Percentiles rank a stretch among this genome's conserved stretches.
Evolutionary conservation across 2,888 invertebrate genomes (phyloP).

Genomic region (Metellina segmentata): DNA sequence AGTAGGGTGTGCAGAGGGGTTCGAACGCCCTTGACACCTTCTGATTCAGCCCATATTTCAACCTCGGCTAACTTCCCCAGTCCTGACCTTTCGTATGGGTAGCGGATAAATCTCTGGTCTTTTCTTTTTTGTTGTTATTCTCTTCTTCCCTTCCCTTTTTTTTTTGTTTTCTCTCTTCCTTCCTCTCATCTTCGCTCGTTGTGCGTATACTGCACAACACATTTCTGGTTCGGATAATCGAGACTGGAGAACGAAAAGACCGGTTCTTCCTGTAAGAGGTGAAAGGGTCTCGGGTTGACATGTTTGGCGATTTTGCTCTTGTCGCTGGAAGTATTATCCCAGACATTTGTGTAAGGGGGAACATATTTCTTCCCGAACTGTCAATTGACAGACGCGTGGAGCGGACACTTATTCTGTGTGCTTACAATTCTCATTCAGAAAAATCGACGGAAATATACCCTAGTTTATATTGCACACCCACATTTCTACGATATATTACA

Average conservation of each 20-base stretch:
- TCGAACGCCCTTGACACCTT: conserved; percentile 32
- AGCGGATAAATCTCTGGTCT: background rate
- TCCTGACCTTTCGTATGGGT: conserved; percentile 3
- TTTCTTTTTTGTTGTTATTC: background rate
- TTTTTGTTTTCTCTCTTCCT: background rate
- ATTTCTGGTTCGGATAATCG: conserved; percentile 6
- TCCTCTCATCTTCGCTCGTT: background rate
- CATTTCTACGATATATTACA: too few species aligned
- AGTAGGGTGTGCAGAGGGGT: background rate
- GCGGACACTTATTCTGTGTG: too few species aligned
- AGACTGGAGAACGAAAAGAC: background rate
- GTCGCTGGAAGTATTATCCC: background rate
- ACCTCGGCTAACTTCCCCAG: background rate
- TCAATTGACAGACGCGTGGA: too few species aligned
- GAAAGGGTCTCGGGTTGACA: background rate
- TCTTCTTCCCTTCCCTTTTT: background rate
- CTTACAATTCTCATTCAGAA: too few species aligned
- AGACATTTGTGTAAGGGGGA: background rate
- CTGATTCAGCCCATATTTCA: conserved; percentile 32
- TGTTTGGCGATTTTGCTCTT: background rate
- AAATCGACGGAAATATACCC: too few species aligned
- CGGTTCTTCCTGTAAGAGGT: background rate
- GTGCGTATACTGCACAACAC: background rate
- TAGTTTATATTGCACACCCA: too few species aligned
- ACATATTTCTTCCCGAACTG: too few species aligned